phyloP scores from a whole-genome alignment of 2,797 vertebrate species.

The Lagodon rhomboides region DNA sequence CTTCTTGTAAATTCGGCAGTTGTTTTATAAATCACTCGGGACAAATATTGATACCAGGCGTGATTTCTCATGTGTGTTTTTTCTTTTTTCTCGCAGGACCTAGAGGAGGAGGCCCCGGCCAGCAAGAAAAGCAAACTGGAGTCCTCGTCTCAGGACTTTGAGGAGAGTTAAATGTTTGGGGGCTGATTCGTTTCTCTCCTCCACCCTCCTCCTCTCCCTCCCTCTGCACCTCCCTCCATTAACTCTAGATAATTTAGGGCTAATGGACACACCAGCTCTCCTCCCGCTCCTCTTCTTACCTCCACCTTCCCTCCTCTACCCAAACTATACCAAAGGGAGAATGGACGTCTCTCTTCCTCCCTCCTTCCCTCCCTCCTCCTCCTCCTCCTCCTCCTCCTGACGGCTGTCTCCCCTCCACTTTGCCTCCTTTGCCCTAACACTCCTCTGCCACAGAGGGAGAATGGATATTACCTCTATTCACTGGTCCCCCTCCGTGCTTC shows the following conservation, averaged over 20 bases:
- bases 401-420: conserved; percentile 21
- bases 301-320: conserved; percentile 7
- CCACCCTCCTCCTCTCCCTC: conserved; percentile 26
- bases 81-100: conserved; percentile 85
- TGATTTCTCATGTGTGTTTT: no score
- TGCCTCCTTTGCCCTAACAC: conserved; percentile 52
- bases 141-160: conserved; percentile 91
- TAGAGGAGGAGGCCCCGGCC: conserved; percentile 91
- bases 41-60: no score
- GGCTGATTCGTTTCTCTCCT: conserved; percentile 75
- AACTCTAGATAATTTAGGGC: conserved; percentile 76
- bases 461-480: conserved; percentile 80
- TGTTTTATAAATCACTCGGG: no score
- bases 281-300: conserved; percentile 8
- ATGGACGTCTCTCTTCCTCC: conserved; percentile 61
- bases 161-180: conserved; percentile 90
- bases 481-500: conserved; percentile 74
- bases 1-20: no score
- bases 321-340: conserved; percentile 70
- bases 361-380: not conserved
- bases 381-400: conserved; percentile 5
- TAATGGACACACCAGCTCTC: conserved; percentile 74
- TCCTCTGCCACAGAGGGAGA: conserved; percentile 73
- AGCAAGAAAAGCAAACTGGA: conserved; percentile 96
- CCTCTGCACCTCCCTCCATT: conserved; percentile 68